Base-by-base conservation (phyloP, 2,888 invertebrate genomes). In the Cosmorhoe ocellata region DNA sequence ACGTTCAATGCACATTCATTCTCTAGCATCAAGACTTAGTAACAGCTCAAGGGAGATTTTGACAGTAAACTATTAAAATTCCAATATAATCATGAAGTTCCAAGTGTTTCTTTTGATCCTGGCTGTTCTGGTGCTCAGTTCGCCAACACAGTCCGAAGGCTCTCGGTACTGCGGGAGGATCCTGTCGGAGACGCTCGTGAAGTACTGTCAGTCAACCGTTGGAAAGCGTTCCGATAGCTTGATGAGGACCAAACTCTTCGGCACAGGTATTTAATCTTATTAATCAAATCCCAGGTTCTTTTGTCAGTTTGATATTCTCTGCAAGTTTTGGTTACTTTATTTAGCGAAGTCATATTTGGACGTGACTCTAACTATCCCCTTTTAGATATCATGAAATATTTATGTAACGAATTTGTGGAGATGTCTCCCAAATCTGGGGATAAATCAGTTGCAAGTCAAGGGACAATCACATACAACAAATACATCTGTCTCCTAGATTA, bases 201-300 rank as follows among this genome's bases (percentile, higher is more conserved):
- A 39, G 33, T 42, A 39, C 12, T 52, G 51, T 14, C 9, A 9
- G 11, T 22, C 37, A 6, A 8, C n/a, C 13, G 3, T 22, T 30
- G 37, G 7, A 3, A 52, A 52, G 43, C 28, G 52, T 2, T 47
- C 52, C 13, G 47, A n/a, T 26, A 43, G 37, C 36, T 46, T 34
- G 18, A 38, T 30, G 38, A 33, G 34, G 31, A 27, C 38, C n/a
- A 41, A 46, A 22, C 32, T 43, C 27, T 44, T 40, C 34, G 50
- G 44, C n/a, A n/a, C 22, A 42, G 49, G 49, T 49, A 42, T 26
- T 27, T n/a, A 34, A 24, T 7, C 24, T 24, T 24, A 24, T 1
- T 7, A 18, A n/a, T n/a, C n/a, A n/a, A n/a, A n/a, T 18, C 18
- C 18, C 18, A 18, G 2, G 18, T 18, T 18, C 4, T 18, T 18